These are phyloP conservation scores for Trichomycterus rosablanca DNA, from an alignment of 2,113 vertebrate genomes.

Conservation along the genomic window DNA sequence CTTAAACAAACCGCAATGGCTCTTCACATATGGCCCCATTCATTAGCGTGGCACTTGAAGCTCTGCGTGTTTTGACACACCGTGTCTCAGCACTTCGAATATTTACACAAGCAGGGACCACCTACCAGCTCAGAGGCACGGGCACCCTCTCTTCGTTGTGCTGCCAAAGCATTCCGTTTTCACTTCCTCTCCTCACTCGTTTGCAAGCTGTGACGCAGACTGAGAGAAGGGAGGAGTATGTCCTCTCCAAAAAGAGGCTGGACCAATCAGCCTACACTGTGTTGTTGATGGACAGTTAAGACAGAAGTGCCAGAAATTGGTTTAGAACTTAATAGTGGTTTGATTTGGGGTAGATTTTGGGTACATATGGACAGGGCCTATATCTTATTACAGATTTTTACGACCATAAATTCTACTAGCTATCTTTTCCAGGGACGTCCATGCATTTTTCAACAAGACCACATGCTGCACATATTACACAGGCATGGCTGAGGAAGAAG, in stretches of 20 bases:
- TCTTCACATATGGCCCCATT: slow-evolving; percentile 58
- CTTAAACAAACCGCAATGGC: slow-evolving; percentile 56
- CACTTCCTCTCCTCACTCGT: slow-evolving; percentile 30
- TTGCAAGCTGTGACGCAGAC: slow-evolving; percentile 33
- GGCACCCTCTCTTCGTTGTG: slow-evolving; percentile 11
- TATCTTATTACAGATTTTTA: too few relatives aligned
- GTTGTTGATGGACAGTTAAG: too few relatives aligned
- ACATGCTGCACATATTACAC: too few relatives aligned
- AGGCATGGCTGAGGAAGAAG: too few relatives aligned
- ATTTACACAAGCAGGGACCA: slow-evolving; percentile 65
- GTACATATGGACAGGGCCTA: slow-evolving; percentile 4
- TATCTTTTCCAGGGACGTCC: too few relatives aligned
- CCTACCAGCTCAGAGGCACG: slow-evolving; percentile 52
- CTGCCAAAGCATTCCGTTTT: slow-evolving; percentile 48
- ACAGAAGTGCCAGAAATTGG: slow-evolving; percentile 22
- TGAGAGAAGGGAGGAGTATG: slow-evolving; percentile 47
- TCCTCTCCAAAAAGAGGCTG: slow-evolving; percentile 39
- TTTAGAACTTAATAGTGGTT: slow-evolving; percentile 10
- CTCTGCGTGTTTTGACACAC: slow-evolving; percentile 52
- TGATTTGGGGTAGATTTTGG: slow-evolving; percentile 8
- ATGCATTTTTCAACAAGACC: too few relatives aligned
- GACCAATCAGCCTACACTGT: slow-evolving; percentile 15
- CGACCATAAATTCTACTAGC: too few relatives aligned
- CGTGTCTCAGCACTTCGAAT: slow-evolving; percentile 55
- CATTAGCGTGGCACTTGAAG: slow-evolving; percentile 52